Conservation (phyloP, 2,888 invertebrate species). For the Thalpophila matura region DNA sequence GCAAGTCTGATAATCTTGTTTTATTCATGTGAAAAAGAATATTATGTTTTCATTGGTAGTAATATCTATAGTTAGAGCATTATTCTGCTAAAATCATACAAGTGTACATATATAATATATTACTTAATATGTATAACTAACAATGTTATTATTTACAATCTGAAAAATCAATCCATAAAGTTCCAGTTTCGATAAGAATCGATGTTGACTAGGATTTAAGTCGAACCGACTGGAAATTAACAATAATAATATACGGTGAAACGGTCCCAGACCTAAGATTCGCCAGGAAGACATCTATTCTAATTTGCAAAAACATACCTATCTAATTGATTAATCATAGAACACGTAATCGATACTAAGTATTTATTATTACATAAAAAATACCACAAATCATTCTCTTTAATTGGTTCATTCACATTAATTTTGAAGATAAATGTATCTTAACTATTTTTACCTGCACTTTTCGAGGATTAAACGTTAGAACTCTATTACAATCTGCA, state of each 20-base stretch:
- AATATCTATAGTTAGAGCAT: neutral
- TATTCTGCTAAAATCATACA: neutral
- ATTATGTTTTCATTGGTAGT: neutral
- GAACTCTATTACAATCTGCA: slow-evolving; percentile 45
- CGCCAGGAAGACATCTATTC: slow-evolving; percentile 28
- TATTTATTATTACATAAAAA: slow-evolving; percentile 7
- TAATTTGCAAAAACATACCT: slow-evolving; percentile 4
- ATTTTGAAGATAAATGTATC: neutral
- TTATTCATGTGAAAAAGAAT: slow-evolving; percentile 2
- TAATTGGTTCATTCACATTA: slow-evolving; percentile 6
- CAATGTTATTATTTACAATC: slow-evolving; percentile 5
- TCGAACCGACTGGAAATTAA: slow-evolving; percentile 26
- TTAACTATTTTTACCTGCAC: slow-evolving; percentile 4
- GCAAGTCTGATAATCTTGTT: neutral
- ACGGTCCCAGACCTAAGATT: slow-evolving; percentile 8
- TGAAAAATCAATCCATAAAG: slow-evolving; percentile 29
- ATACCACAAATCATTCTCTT: neutral
- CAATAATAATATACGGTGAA: slow-evolving; percentile 2
- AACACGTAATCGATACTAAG: slow-evolving; percentile 12
- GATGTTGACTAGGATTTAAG: slow-evolving; percentile 53
- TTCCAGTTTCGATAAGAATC: slow-evolving; percentile 42
- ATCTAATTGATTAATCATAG: neutral
- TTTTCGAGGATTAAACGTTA: slow-evolving; percentile 1
- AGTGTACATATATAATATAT: neutral
- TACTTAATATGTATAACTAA: slow-evolving; percentile 22